These are phyloP conservation scores for Hydrolagus colliei DNA, from an alignment of 2,797 vertebrate species.

Conservation along the genomic window DNA sequence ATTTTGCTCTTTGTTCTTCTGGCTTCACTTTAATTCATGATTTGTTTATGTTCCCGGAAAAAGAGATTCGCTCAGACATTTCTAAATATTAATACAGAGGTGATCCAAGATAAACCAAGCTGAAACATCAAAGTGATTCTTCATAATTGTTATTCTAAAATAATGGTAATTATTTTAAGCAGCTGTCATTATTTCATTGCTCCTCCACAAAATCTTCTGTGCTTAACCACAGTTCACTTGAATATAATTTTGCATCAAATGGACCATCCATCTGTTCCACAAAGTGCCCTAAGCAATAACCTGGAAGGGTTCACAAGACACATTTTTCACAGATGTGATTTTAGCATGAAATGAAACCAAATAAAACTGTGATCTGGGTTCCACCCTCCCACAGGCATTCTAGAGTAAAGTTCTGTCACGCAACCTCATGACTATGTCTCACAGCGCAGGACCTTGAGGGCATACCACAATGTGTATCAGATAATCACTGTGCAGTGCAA, in stretches of 20 bases:
- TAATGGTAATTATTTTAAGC: slow-evolving; percentile 1
- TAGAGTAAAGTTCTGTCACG: too few species aligned
- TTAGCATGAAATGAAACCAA: neutral
- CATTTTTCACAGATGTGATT: neutral
- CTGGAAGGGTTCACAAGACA: neutral
- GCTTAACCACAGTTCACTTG: neutral
- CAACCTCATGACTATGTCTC: too few species aligned
- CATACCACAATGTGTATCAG: too few species aligned
- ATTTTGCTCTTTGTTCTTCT: too few species aligned
- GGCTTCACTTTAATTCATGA: too few species aligned
- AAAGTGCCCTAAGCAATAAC: neutral
- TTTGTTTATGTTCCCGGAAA: too few species aligned
- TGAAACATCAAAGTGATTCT: neutral
- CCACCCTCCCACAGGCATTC: too few species aligned
- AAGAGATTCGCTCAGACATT: too few species aligned
- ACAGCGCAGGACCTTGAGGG: too few species aligned
- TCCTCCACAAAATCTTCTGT: neutral
- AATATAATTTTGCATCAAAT: slow-evolving; percentile 5
- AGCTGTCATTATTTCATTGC: neutral
- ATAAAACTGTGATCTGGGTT: too few species aligned
- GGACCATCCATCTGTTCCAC: slow-evolving; percentile 4
- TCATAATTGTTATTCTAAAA: neutral
- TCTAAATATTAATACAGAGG: neutral
- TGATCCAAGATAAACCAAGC: neutral
- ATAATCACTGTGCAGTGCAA: too few species aligned